Conservation (phyloP, 1,140 invertebrate genomes). For the Zaprionus africanus region DNA sequence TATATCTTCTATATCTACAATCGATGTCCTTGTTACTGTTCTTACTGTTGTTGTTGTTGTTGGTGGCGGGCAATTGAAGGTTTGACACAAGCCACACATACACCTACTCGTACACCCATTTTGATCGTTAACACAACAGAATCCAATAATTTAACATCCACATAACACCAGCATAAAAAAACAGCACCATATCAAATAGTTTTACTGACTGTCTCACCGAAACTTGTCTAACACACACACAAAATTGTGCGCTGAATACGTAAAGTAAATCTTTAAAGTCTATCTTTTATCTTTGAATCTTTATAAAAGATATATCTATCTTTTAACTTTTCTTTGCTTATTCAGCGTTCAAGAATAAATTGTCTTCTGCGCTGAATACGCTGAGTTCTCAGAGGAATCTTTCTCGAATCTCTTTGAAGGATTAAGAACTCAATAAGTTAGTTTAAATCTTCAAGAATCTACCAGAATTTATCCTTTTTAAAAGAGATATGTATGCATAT, state of each 20-base stretch:
- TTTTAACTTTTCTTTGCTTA: neutral
- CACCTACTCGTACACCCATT: constrained; percentile 1
- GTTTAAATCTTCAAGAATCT: too few relatives aligned
- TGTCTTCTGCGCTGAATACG: too few relatives aligned
- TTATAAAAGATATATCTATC: too few relatives aligned
- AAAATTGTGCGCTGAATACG: neutral
- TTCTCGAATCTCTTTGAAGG: too few relatives aligned
- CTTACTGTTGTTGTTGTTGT: constrained; percentile 21
- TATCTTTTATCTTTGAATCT: neutral
- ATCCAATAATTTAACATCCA: constrained; percentile 23
- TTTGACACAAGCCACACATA: constrained; percentile 66
- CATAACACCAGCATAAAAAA: constrained; percentile 20
- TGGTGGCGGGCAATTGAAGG: constrained; percentile 81
- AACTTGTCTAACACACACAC: neutral
- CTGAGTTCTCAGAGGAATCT: too few relatives aligned
- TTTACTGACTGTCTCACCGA: neutral
- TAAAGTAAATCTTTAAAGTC: neutral
- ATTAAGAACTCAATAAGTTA: too few relatives aligned
- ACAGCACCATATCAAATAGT: neutral
- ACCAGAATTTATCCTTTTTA: too few relatives aligned
- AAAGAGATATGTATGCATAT: too few relatives aligned
- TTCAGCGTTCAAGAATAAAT: too few relatives aligned
- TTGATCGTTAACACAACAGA: constrained; percentile 13
- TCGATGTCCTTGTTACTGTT: neutral
- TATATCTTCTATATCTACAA: constrained; percentile 5